phyloP scores from a whole-genome alignment of 2,888 invertebrate species.

The Drosophila melanosoma region DNA sequence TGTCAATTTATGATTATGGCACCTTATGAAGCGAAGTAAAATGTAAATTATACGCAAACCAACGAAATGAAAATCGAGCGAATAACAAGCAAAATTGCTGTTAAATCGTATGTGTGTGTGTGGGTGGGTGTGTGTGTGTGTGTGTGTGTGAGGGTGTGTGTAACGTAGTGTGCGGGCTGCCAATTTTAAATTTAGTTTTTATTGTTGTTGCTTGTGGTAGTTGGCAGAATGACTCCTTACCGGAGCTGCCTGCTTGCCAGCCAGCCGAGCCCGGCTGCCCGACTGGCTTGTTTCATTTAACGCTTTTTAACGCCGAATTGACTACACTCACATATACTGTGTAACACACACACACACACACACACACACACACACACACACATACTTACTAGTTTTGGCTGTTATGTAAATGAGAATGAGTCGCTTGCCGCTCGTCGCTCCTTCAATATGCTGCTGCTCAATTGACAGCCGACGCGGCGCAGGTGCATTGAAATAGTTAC shows the following conservation, averaged over 20 bases:
- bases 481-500: slow-evolving; percentile 69
- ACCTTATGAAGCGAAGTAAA: slow-evolving; percentile 78
- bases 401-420: slow-evolving; percentile 76
- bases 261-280: neutral
- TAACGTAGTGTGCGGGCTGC: slow-evolving; percentile 49
- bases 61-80: slow-evolving; percentile 73
- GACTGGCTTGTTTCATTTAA: slow-evolving; percentile 68
- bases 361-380: slow-evolving; percentile 16
- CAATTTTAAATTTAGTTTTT: slow-evolving; percentile 70
- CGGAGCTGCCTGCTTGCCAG: slow-evolving; percentile 7
- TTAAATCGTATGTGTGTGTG: slow-evolving; percentile 14
- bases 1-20: slow-evolving; percentile 82
- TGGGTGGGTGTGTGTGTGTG: slow-evolving; percentile 8
- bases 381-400: slow-evolving; percentile 41
- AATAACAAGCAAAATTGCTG: slow-evolving; percentile 72
- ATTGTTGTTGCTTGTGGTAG: slow-evolving; percentile 61
- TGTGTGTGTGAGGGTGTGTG: slow-evolving; percentile 6
- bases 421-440: slow-evolving; percentile 39
- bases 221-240: slow-evolving; percentile 48
- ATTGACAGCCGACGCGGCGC: slow-evolving; percentile 54
- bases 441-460: slow-evolving; percentile 46
- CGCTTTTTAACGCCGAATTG: slow-evolving; percentile 71
- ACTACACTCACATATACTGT: slow-evolving; percentile 55
- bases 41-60: slow-evolving; percentile 76
- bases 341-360: no score